Conservation (phyloP, 2,888 invertebrate species). For the Platycnemis pennipes region DNA sequence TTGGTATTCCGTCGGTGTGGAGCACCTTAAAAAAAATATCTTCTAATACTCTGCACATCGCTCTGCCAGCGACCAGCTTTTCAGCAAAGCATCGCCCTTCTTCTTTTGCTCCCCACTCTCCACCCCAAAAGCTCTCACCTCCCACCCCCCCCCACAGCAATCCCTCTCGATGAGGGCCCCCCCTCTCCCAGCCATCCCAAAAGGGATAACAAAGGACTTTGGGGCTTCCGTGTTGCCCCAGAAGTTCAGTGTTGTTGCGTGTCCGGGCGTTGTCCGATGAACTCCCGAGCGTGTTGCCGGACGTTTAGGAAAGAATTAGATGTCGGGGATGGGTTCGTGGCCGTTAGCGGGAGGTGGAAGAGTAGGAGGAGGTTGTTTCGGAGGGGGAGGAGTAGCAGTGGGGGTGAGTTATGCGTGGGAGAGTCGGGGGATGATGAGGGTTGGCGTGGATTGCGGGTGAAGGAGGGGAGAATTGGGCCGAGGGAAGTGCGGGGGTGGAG, state of each 20-base stretch:
- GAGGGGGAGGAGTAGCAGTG: background rate
- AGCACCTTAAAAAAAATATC: too few species aligned
- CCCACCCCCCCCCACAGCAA: background rate
- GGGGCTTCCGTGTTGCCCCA: conserved; percentile 51
- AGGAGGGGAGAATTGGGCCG: background rate
- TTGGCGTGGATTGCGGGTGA: background rate
- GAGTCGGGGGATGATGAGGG: background rate
- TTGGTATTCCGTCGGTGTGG: too few species aligned
- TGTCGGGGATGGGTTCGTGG: background rate
- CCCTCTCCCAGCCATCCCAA: conserved; percentile 2
- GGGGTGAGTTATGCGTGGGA: conserved; percentile 35
- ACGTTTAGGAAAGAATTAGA: conserved; percentile 31
- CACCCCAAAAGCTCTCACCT: too few species aligned
- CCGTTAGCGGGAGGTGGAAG: background rate
- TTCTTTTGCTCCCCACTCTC: too few species aligned
- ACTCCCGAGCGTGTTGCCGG: conserved; percentile 7
- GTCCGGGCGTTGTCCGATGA: conserved; percentile 30
- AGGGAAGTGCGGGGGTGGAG: background rate
- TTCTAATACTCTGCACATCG: too few species aligned
- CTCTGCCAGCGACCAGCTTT: too few species aligned
- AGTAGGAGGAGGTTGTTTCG: background rate
- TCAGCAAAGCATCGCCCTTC: too few species aligned
- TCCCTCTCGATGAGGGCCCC: background rate
- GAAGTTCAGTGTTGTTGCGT: conserved; percentile 58
- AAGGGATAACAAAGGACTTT: conserved; percentile 63